Base-by-base conservation (phyloP, 2,113 vertebrate species). In the Madoqua kirkii region DNA sequence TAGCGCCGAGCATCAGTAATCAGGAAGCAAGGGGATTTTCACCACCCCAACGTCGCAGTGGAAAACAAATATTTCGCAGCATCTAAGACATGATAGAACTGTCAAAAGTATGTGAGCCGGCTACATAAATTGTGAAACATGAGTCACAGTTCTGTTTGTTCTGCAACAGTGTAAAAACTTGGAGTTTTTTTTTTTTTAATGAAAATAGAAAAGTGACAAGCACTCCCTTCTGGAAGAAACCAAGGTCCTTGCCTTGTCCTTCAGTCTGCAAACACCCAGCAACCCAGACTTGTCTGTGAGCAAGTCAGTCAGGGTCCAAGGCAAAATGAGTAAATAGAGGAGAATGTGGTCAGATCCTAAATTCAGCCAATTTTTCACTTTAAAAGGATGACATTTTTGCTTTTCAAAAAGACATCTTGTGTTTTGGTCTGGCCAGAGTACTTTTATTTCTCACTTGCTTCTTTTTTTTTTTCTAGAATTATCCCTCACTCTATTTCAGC, bases 61-160 rank as follows among this genome's bases (percentile, higher is more conserved):
- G 89, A 97, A 98, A 97, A 96, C 95, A 97, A 95, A 97, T 93
- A 97, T 86, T 93, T 97, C 14, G 10, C 95, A 96, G 96, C 87
- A 89, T 92, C 96, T 54, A 60, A 96, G 93, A 94, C 89, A 96
- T 91, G 96, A 96, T 91, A 79, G 96, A 97, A 94, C 95, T 95
- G 97, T 98, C 97, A 96, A 43, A 94, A 91, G 89, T 17, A 79
- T 89, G 96, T 81, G 97, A 87, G 83, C 6, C 17, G 0, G 86
- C 91, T 87, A 62, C 87, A 57, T 84, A 97, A 97, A 97, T 97
- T 89, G 98, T 97, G 96, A 96, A 96, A 45, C 93, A 55, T 97
- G 96, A 98, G 93, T 97, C 98, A 87, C 17, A 7, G 60, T 33
- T 27, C 50, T 48, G 86, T 96, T 97, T 98, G 86, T 94, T 96